Evolutionary conservation across 2,888 invertebrate species (phyloP).

Genomic region (Torymus texanus): DNA sequence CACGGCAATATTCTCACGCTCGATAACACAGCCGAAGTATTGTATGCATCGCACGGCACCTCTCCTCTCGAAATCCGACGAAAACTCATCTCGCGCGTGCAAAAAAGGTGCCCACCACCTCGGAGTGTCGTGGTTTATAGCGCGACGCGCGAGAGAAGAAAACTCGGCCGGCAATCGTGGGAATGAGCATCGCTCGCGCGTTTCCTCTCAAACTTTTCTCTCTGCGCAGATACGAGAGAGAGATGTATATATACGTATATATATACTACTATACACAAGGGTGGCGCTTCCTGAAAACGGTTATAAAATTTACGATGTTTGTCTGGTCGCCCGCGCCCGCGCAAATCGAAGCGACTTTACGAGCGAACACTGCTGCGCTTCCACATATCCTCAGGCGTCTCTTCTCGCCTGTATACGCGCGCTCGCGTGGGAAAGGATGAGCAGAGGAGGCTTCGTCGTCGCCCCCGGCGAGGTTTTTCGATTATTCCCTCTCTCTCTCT

Average conservation of each 20-base stretch:
- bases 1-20: constrained; percentile 21
- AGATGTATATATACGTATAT: too few species aligned
- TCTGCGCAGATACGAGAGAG: background rate
- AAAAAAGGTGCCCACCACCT: background rate
- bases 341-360: constrained; percentile 42
- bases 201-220: constrained; percentile 34
- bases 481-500: background rate
- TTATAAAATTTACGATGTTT: constrained; percentile 55
- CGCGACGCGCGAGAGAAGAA: constrained; percentile 16
- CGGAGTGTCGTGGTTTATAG: constrained; percentile 21
- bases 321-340: constrained; percentile 13
- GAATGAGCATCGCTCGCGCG: constrained; percentile 17
- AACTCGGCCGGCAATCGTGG: constrained; percentile 42
- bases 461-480: background rate
- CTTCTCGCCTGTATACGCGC: background rate
- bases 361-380: constrained; percentile 13
- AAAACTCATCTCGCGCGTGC: background rate
- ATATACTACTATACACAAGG: background rate
- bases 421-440: constrained; percentile 15
- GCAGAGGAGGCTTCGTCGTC: too few species aligned
- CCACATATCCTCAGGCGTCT: constrained; percentile 19
- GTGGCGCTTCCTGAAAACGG: constrained; percentile 32
- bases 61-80: constrained; percentile 4
- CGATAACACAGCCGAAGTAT: constrained; percentile 19
- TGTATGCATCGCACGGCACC: background rate